These are phyloP conservation scores for Candoia aspera DNA, from an alignment of 2,113 vertebrate species.

Conservation along the genomic window DNA sequence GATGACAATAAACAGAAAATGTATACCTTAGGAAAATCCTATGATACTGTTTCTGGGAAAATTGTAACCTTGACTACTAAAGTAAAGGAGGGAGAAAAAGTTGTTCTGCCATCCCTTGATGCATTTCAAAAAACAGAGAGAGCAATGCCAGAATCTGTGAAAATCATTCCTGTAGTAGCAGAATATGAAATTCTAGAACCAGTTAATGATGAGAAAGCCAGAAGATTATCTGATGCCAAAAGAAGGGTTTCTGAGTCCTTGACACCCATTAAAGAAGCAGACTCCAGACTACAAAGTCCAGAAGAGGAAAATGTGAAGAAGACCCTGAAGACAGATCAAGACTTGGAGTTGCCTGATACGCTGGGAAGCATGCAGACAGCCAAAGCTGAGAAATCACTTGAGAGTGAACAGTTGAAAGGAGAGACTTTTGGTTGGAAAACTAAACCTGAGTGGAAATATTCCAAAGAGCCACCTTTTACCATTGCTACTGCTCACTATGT, in stretches of 20 bases:
- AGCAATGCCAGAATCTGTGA: slow-evolving; percentile 63
- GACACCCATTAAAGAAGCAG: slow-evolving; percentile 79
- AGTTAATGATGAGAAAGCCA: slow-evolving; percentile 70
- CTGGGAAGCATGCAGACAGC: slow-evolving; percentile 44
- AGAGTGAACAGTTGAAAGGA: slow-evolving; percentile 65
- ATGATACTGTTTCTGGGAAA: slow-evolving; percentile 82
- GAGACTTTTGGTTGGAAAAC: slow-evolving; percentile 67
- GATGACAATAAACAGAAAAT: slow-evolving; percentile 82
- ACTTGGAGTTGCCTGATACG: slow-evolving; percentile 39
- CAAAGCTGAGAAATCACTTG: slow-evolving; percentile 47
- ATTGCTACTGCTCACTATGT: slow-evolving; percentile 78
- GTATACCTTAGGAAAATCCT: slow-evolving; percentile 84
- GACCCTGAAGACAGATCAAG: slow-evolving; percentile 47
- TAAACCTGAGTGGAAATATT: slow-evolving; percentile 76
- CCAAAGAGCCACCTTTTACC: slow-evolving; percentile 75
- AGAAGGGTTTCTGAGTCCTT: slow-evolving; percentile 75
- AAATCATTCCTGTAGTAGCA: slow-evolving; percentile 67
- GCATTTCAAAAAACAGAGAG: slow-evolving; percentile 60
- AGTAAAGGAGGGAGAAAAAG: slow-evolving; percentile 70
- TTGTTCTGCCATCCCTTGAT: slow-evolving; percentile 57
- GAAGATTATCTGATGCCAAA: slow-evolving; percentile 71
- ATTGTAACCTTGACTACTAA: slow-evolving; percentile 82
- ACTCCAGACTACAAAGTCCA: slow-evolving; percentile 74
- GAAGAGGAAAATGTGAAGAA: slow-evolving; percentile 69
- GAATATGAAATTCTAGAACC: slow-evolving; percentile 83